Base-by-base conservation (phyloP, 2,888 invertebrate species). In the Amorpha juglandis region DNA sequence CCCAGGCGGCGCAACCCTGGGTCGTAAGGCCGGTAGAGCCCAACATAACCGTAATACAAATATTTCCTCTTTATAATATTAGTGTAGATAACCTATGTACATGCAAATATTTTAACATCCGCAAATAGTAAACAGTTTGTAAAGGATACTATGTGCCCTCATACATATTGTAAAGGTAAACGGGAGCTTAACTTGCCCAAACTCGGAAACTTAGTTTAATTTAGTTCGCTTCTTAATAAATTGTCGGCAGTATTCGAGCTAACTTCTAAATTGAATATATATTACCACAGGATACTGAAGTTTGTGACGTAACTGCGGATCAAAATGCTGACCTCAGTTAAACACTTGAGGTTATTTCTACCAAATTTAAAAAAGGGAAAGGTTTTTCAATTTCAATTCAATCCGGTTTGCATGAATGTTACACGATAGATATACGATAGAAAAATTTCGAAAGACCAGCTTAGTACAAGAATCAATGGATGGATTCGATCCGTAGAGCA, bases 121-220 rank as follows among this genome's bases (percentile, higher is more conserved):
- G 7, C 33, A 7, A 3, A 55, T 6, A 35, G n/a, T 33, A 2
- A 35, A 53, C 14, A 53, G 19, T n/a, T 33, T 53, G 3, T 51
- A 27, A 51, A 51, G 51, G 21, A 51, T 21, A 53, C 7, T 14
- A 6, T 14, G 52, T 33, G 14, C 2, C 14, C 14, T n/a, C n/a
- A n/a, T n/a, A n/a, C n/a, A n/a, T n/a, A n/a, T n/a, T n/a, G n/a
- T 19, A 42, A 11, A 58, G 38, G 58, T 58, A 58, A 58, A 19
- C 16, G 19, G 11, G 58, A 58, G 58, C 16, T 38, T 35, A 52
- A 63, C 21, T 63, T 63, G 52, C 45, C 33, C 74, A 71, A 67
- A 48, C 58, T 65, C 51, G 9, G 6, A 27, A 64, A 64, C 64
- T 64, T 64, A 45, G 45, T 53, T 64, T 53, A 52, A 64, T 64